Base-by-base conservation (phyloP, 2,113 vertebrate genomes). In the Pteruthius melanotis region DNA sequence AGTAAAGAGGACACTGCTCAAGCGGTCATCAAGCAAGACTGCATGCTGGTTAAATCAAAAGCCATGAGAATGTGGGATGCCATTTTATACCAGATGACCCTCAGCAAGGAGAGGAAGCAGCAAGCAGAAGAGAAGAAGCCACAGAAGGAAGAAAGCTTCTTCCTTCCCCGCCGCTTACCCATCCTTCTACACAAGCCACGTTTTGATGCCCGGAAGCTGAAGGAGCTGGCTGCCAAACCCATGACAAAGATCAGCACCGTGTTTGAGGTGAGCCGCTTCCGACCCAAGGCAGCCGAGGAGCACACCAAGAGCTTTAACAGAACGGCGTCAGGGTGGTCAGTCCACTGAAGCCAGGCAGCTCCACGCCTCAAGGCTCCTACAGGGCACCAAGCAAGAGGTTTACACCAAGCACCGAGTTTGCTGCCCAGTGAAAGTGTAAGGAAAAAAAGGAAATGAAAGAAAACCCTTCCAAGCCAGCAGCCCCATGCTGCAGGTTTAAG, bases 41-140 rank as follows among this genome's bases (percentile, higher is more conserved):
- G 20, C 33, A 87, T 2, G 59, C 61, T 11, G 47, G 96, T 77
- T 93, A 97, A 78, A 96, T 98, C 98, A 4, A 98, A 97, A 57
- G 98, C 98, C 14, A 95, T 97, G 30, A 98, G 98, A 72, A 98
- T 99, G 98, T 99, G 99, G 99, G 99, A 99, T 8, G 99, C 99
- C 3, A 98, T 99, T 61, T 98, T 99, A 39, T 99, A 99, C 87
- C 99, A 98, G 54, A 97, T 99, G 98, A 98, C 99, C 5, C 97
- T 99, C 53, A 95, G 97, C 16, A 98, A 98, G 91, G 97, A 98
- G 9, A 97, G 20, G 30, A 97, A 97, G 90, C 20, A 28, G 56
- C 69, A 70, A 31, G 96, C 87, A 16, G 98, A 96, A 39, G 79
- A 95, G 4, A 95, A 97, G 52, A 88, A 80, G 39, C 17, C 7